Evolutionary conservation across 92 coral and sea anemone species (phyloP).

Genomic region (Actinostola sp.): DNA sequence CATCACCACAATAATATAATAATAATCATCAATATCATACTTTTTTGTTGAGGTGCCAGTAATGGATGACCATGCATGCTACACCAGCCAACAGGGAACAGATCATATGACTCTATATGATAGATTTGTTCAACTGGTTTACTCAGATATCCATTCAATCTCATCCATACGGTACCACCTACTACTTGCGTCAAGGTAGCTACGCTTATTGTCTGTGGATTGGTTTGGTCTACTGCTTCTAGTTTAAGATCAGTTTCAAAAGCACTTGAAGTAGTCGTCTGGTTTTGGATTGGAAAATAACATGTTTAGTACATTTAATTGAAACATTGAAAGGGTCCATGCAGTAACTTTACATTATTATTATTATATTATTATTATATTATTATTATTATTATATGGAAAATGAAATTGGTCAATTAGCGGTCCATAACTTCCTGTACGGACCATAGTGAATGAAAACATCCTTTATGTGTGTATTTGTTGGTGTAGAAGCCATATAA

Average conservation of each 20-base stretch:
- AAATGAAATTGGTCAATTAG: no score
- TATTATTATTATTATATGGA: no score
- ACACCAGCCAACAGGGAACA: conserved; percentile 90
- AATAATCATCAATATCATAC: conserved; percentile 1
- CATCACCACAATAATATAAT: not conserved
- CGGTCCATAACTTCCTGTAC: no score
- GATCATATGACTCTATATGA: conserved; percentile 73
- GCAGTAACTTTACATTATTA: no score
- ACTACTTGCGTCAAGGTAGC: conserved; percentile 84
- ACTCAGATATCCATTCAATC: conserved; percentile 69
- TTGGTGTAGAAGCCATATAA: no score
- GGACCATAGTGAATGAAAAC: no score
- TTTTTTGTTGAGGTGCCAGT: conserved; percentile 51
- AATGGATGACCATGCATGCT: conserved; percentile 86
- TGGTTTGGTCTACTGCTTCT: conserved; percentile 87
- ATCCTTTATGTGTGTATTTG: no score
- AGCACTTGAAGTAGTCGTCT: conserved; percentile 61
- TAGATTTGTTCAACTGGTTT: conserved; percentile 81
- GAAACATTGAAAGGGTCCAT: no score
- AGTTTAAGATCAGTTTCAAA: conserved; percentile 74
- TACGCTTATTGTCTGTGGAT: conserved; percentile 68
- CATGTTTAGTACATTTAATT: no score
- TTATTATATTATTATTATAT: no score
- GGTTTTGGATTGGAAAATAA: no score
- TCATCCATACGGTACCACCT: conserved; percentile 85